Conservation (phyloP, 2,888 invertebrate species). For the Lydus trimaculatus region DNA sequence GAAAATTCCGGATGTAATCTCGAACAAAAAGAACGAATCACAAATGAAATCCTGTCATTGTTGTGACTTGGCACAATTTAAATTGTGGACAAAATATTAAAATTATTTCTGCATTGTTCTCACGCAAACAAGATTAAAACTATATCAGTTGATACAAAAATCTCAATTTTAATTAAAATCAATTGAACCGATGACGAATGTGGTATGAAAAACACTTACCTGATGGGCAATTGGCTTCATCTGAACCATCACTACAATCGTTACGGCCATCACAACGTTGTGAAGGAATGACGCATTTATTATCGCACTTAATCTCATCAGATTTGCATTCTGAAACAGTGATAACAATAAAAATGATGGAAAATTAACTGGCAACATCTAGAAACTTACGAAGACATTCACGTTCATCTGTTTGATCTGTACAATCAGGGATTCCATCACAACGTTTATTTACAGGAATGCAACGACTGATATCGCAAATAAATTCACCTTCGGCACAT, state of each 20-base stretch:
- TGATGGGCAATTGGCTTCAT: conserved; percentile 67
- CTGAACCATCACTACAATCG: conserved; percentile 71
- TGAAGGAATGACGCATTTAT: conserved; percentile 63
- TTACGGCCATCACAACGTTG: conserved; percentile 65
- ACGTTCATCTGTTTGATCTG: conserved; percentile 73
- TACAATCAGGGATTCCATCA: conserved; percentile 68
- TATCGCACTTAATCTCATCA: conserved; percentile 67
- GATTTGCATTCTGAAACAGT: conserved; percentile 37
- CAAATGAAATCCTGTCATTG: not conserved
- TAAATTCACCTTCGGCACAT: conserved; percentile 66
- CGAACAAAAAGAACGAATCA: not conserved
- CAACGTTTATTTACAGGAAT: conserved; percentile 65
- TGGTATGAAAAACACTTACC: conserved; percentile 39
- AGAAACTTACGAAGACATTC: conserved; percentile 62
- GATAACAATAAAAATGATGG: conserved; percentile 1
- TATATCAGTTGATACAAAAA: conserved; percentile 9
- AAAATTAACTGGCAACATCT: conserved; percentile 1
- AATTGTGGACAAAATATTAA: not conserved
- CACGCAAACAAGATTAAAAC: not conserved
- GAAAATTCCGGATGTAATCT: not conserved
- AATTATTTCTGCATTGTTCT: conserved; percentile 25
- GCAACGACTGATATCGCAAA: conserved; percentile 69
- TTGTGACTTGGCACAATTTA: not conserved
- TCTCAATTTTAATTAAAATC: conserved; percentile 21
- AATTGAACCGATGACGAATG: conserved; percentile 7